phyloP scores from a whole-genome alignment of 2,797 vertebrate genomes.

The Leptatherina wallacei region DNA sequence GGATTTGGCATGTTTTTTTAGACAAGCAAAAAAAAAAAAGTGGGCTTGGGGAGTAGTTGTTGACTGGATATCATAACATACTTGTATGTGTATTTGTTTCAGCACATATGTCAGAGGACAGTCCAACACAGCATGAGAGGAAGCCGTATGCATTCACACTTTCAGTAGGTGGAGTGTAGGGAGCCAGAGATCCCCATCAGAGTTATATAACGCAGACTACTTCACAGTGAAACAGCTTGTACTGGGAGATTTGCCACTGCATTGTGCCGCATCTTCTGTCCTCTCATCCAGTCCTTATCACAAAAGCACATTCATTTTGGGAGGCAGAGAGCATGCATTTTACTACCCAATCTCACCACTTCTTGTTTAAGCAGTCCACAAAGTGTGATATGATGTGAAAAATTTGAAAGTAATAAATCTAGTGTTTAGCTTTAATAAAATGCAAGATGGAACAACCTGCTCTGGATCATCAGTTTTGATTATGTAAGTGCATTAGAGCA shows the following conservation, averaged over 20 bases:
- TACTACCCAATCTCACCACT: constrained; percentile 50
- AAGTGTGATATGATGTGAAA: constrained; percentile 49
- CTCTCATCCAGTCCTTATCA: constrained; percentile 80
- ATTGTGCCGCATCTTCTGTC: constrained; percentile 75
- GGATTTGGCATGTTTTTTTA: constrained; percentile 26
- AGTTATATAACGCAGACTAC: constrained; percentile 75
- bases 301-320: constrained; percentile 79
- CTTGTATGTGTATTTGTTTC: constrained; percentile 29
- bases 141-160: constrained; percentile 50
- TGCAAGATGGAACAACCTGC: constrained; percentile 38
- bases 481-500: constrained; percentile 41
- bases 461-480: constrained; percentile 52
- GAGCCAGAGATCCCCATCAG: constrained; percentile 62
- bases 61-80: constrained; percentile 33
- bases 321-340: constrained; percentile 74
- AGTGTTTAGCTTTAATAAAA: constrained; percentile 61
- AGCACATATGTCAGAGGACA: constrained; percentile 39
- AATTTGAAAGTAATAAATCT: constrained; percentile 50
- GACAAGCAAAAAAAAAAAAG: constrained; percentile 24
- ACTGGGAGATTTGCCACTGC: constrained; percentile 72
- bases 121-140: constrained; percentile 21
- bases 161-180: constrained; percentile 60
- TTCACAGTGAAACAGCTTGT: constrained; percentile 71
- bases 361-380: constrained; percentile 56
- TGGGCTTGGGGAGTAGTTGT: constrained; percentile 39